A percentile compares a stretch with the other conserved stretches of the same genome.
phyloP scores from a whole-genome alignment of 2,113 vertebrate genomes.

The Fregetta grallaria region DNA sequence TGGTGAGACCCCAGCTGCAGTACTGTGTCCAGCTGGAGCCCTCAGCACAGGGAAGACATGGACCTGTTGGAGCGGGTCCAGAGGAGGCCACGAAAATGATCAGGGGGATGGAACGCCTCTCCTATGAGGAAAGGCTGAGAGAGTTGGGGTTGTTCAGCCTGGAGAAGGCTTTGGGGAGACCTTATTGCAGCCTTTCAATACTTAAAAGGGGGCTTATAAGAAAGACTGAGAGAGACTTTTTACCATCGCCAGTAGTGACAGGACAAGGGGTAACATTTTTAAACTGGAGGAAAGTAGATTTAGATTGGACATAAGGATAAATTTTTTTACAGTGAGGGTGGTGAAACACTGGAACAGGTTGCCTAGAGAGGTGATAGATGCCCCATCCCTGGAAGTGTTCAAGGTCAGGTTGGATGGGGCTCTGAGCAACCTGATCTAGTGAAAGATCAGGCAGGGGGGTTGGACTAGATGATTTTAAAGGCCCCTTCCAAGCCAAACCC shows the following conservation, averaged over 20 bases:
- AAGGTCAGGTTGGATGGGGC: neutral
- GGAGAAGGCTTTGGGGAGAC: fast-evolving
- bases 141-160: neutral
- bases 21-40: fast-evolving
- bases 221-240: neutral
- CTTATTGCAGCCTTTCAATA: fast-evolving
- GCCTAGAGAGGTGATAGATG: neutral
- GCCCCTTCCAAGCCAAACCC: neutral
- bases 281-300: neutral
- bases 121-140: fast-evolving
- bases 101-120: neutral
- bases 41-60: fast-evolving
- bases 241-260: neutral
- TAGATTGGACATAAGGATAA: neutral
- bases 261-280: neutral
- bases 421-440: neutral
- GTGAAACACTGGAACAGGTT: neutral
- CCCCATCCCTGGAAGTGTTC: neutral
- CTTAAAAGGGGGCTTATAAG: neutral
- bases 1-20: neutral
- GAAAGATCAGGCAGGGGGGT: fast-evolving
- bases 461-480: neutral
- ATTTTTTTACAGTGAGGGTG: neutral
- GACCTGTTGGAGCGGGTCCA: fast-evolving
- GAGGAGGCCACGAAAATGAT: neutral